Percentiles rank a stretch among this genome's conserved stretches.
Evolutionary conservation across 1,140 invertebrate genomes (phyloP).

Genomic region (Leptinotarsa undecemlineata): DNA sequence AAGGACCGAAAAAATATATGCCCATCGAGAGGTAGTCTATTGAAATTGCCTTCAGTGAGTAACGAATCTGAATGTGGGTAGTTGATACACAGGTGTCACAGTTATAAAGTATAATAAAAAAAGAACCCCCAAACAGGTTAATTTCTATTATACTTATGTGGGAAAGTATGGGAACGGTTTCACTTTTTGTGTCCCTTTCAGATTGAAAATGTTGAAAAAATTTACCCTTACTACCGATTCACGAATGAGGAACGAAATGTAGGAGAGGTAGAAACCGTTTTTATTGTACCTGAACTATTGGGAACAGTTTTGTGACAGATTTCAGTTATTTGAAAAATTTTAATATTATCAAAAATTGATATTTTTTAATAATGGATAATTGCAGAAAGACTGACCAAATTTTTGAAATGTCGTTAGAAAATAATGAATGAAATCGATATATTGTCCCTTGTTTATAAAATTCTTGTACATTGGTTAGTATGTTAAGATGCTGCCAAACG

Average conservation of each 20-base stretch:
- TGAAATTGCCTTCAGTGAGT: conserved; percentile 21
- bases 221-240: conserved; percentile 14
- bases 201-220: conserved; percentile 37
- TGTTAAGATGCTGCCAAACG: too few relatives aligned
- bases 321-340: too few relatives aligned
- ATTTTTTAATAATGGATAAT: too few relatives aligned
- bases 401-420: too few relatives aligned
- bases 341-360: too few relatives aligned
- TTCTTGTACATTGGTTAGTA: too few relatives aligned
- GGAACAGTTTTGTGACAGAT: too few relatives aligned
- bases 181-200: conserved; percentile 36
- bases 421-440: too few relatives aligned
- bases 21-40: conserved; percentile 20
- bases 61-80: conserved; percentile 25
- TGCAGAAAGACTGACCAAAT: too few relatives aligned
- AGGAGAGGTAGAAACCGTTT: conserved; percentile 14
- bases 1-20: conserved; percentile 22
- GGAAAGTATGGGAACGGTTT: conserved; percentile 40
- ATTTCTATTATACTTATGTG: conserved; percentile 50
- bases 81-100: conserved; percentile 38
- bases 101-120: conserved; percentile 32
- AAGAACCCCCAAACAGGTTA: conserved; percentile 46
- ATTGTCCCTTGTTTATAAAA: too few relatives aligned
- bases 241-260: neutral
- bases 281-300: too few relatives aligned